Base-by-base conservation (phyloP, 2,888 invertebrate species). In the Platycheirus albimanus region DNA sequence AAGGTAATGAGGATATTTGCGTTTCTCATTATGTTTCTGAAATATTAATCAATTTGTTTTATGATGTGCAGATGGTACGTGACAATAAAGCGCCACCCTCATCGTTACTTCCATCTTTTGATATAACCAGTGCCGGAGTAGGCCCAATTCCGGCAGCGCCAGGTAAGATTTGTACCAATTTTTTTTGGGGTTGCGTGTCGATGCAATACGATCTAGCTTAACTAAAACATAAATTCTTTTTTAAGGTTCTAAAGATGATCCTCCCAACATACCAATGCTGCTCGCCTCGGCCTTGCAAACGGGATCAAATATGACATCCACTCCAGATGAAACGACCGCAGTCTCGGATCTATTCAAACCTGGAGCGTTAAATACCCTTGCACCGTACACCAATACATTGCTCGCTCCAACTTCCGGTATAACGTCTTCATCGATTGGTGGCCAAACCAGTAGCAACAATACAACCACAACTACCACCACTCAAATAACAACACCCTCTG, bases 401-500 rank as follows among this genome's bases (percentile, higher is more conserved):
- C 38, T 83, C n/a, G 67, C 63, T 49, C 72, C 72, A 28, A 69
- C 49, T 64, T 78, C 78, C 7, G 71, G 66, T 13, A 54, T 77
- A 24, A 45, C 61, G 8, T 63, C 77, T 6, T 70, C 78, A 41
- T 78, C 83, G n/a, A 67, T 75, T 71, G 47, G 51, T 63, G 79
- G 70, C 69, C 79, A 79, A 84, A 78, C 63, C 69, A 86, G 75
- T 72, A 78, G 56, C 79, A 63, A 56, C 84, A 86, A 77, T 66
- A 61, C 86, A 78, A 64, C 84, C 19, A 64, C 84, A 79, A 78
- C 86, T 85, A 78, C 85, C 64, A 84, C 83, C 24, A 87, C 88
- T 7, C 88, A 90, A 80, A 89, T 91, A 47, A 90, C 90, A 24
- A 91, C 91, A 77, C 90, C 91, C 20, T 91, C 91, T 6, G 91